phyloP scores from a whole-genome alignment of 2,888 invertebrate genomes.

The Chironomus riparius region DNA sequence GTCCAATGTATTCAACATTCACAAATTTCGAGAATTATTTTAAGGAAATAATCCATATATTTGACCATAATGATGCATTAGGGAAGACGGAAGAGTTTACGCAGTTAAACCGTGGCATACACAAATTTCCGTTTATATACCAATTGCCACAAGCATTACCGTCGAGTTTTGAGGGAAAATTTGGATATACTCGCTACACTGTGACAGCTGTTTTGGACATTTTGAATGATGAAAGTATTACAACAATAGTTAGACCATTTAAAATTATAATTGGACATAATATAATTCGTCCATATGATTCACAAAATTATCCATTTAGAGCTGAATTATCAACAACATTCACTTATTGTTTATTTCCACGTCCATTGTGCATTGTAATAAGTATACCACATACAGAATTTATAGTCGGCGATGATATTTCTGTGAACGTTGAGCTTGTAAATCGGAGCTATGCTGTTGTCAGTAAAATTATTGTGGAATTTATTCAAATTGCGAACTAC shows the following conservation, averaged over 20 bases:
- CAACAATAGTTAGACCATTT: constrained; percentile 1
- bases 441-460: not conserved
- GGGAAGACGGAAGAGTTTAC: not conserved
- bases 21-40: not conserved
- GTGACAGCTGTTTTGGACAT: constrained; percentile 10
- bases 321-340: not conserved
- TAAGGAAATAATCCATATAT: constrained; percentile 12
- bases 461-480: not conserved
- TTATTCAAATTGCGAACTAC: not conserved
- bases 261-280: not conserved
- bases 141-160: not conserved
- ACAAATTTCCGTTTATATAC: not conserved
- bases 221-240: not conserved
- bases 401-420: not conserved
- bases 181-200: not conserved
- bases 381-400: not conserved
- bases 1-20: not conserved
- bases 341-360: not conserved
- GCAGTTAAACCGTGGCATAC: not conserved
- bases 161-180: not conserved
- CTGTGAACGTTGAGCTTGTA: not conserved
- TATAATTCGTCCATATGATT: not conserved
- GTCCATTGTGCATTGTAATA: not conserved
- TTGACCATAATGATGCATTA: not conserved
- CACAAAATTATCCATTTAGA: not conserved